Evolutionary conservation across 2,113 vertebrate genomes (phyloP).

Genomic region (Paradisaea rubra): DNA sequence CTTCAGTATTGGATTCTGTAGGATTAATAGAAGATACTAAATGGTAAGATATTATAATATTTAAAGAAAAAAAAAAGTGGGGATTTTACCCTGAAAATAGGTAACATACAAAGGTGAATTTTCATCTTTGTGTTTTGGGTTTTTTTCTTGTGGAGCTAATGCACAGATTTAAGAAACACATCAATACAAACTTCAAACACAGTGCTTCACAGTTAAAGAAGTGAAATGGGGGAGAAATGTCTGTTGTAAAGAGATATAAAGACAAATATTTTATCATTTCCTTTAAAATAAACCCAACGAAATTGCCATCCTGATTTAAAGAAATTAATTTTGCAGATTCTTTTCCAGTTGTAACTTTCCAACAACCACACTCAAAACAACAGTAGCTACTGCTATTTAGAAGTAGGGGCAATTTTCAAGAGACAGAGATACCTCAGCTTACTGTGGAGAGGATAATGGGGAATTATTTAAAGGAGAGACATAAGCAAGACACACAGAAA

Average conservation of each 20-base stretch:
- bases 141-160: neutral
- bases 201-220: neutral
- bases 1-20: slow-evolving; percentile 67
- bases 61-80: neutral
- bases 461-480: neutral
- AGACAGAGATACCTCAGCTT: neutral
- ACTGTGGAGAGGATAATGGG: neutral
- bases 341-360: neutral
- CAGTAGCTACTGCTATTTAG: neutral
- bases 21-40: neutral
- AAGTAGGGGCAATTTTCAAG: neutral
- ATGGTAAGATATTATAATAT: neutral
- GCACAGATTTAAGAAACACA: neutral
- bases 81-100: neutral
- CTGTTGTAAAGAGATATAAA: neutral
- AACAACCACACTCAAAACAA: neutral
- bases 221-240: neutral
- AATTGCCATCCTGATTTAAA: neutral
- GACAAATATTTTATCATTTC: neutral
- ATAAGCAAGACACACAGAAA: neutral
- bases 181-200: neutral
- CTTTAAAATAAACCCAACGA: neutral
- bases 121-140: neutral
- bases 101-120: neutral
- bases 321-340: neutral